Base-by-base conservation (phyloP, 2,888 invertebrate species). In the Scaptomyza flava region DNA sequence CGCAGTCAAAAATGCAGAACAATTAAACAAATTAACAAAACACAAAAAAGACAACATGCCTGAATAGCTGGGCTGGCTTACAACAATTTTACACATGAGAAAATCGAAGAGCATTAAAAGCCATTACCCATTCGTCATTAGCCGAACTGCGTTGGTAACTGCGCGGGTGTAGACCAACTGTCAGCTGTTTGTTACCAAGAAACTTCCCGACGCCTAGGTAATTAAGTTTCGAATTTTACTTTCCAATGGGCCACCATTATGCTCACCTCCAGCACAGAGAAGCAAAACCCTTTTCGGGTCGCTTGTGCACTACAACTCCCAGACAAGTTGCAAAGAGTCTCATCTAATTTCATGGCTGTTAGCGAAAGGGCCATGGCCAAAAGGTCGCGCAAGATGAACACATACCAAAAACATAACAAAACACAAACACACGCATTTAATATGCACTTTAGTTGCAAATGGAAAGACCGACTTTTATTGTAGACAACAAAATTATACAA, bases 311-410 rank as follows among this genome's bases (percentile, higher is more conserved):
- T 53, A 54, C 54, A 50, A 61, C 57, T 67, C 45, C 45, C 77
- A 50, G 77, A 56, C 75, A 75, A 72, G 72, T 76, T 72, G 72
- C 71, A 68, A 41, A 71, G 77, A 63, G 76, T 59, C 69, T 67
- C 77, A 73, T 85, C 84, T 87, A 85, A 84, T 84, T 84, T 84
- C 84, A 84, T 84, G 84, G 83, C 84, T 87, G 83, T 84, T 85
- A 87, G 79, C 77, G 68, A 68, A 85, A 81, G 87, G 87, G 82
- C 79, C 77, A 77, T 51, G 79, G 69, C 77, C 72, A 66, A 83
- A 79, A 77, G 86, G 87, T 79, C 77, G 82, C 80, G 65, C 73
- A 79, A 87, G 85, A 74, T 73, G 78, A 72, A 78, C 68, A 72
- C 72, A 50, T 3, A 38, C 14, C n/a, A 68, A 12, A 50, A 58